Conservation (phyloP, 2,888 invertebrate genomes). For the Atherix ibis region DNA sequence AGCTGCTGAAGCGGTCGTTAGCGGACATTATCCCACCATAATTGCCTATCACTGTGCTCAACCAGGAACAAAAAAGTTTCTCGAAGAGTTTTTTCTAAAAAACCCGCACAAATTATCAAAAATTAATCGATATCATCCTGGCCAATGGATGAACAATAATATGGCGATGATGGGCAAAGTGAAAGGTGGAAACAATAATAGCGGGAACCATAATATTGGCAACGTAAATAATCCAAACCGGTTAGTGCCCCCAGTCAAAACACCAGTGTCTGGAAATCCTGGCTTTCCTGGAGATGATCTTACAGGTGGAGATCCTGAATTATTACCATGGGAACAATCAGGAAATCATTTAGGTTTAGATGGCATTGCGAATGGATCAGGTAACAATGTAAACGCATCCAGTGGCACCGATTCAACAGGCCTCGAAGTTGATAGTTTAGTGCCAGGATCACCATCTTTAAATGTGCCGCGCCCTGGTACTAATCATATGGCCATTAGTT, state of each 20-base stretch:
- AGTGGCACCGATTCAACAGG: not conserved
- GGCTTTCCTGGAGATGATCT: conserved; percentile 28
- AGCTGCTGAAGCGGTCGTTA: conserved; percentile 82
- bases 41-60: conserved; percentile 92
- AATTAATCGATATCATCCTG: conserved; percentile 31
- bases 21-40: conserved; percentile 79
- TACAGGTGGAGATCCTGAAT: conserved; percentile 29
- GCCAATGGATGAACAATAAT: conserved; percentile 65
- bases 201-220: conserved; percentile 24
- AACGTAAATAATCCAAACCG: conserved; percentile 7
- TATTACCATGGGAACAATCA: conserved; percentile 37
- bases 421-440: conserved; percentile 11
- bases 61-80: conserved; percentile 84
- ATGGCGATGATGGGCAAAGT: conserved; percentile 61
- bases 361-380: conserved; percentile 12
- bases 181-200: conserved; percentile 30
- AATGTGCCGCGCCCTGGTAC: not conserved
- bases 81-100: conserved; percentile 62
- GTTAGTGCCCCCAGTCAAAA: conserved; percentile 1
- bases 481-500: conserved; percentile 2
- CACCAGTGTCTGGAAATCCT: conserved; percentile 24
- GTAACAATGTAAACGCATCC: not conserved
- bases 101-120: conserved; percentile 76
- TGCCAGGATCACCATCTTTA: conserved; percentile 11
- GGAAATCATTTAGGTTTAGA: conserved; percentile 17